phyloP scores from a whole-genome alignment of 1,140 invertebrate species.

The Drosophila elegans region DNA sequence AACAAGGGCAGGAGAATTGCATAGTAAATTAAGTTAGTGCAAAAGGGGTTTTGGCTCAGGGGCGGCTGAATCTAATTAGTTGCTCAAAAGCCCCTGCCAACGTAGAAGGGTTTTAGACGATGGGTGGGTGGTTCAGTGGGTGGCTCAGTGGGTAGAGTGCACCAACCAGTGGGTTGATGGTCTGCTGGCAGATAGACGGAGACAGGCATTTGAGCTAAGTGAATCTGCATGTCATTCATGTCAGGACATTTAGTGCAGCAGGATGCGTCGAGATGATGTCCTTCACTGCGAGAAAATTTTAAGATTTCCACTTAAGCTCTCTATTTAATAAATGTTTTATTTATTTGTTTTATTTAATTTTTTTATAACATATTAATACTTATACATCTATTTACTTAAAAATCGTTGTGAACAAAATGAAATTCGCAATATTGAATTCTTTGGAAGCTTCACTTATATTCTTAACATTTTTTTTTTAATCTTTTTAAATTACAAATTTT shows the following conservation, averaged over 20 bases:
- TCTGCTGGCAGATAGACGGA: constrained; percentile 29
- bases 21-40: constrained; percentile 75
- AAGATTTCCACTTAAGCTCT: not conserved
- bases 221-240: constrained; percentile 80
- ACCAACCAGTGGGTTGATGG: constrained; percentile 5
- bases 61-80: constrained; percentile 72
- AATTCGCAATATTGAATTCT: no score
- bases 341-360: no score
- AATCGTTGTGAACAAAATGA: no score
- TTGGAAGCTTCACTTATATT: no score
- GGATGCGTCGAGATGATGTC: constrained; percentile 13
- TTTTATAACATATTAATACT: no score
- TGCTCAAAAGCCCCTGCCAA: constrained; percentile 66
- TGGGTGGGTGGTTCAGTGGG: not conserved
- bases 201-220: constrained; percentile 68
- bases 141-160: not conserved
- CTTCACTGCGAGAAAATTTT: constrained; percentile 9
- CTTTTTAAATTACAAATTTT: no score
- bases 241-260: constrained; percentile 70
- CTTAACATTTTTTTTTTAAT: no score
- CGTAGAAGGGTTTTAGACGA: constrained; percentile 7
- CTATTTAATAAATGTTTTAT: no score
- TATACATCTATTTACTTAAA: no score
- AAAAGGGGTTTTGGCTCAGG: constrained; percentile 21
- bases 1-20: constrained; percentile 54